Evolutionary conservation across 2,113 vertebrate genomes (phyloP), one percentile per base, ranked within the genome.

Genomic region (Lepus americanus): DNA sequence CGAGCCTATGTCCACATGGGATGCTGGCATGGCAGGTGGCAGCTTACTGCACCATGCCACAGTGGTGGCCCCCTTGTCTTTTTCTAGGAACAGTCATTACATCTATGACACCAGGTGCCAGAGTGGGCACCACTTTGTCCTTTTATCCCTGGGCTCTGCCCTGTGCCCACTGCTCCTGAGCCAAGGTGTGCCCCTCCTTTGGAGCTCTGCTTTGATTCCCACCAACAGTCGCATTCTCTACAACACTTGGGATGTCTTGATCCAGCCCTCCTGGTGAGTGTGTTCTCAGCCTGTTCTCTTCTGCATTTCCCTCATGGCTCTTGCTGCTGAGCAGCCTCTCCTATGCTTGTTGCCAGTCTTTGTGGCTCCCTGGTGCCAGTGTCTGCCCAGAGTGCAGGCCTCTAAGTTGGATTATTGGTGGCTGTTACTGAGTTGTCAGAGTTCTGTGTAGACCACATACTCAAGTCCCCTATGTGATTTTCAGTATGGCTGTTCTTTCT

Each of bases 141-240:
- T 77, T 77, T 27, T 51, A 29, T 44, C 44, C 44, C 6, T 44
- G 44, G 29, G 29, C n/a, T 72, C 70, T 72, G 33, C 36, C 72
- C 16, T 3, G 20, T 25, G 5, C 70, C 25, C 0, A 3, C 3
- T 36, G 51, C 29, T 53, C 27, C 36, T 67, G 53, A 63, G 29
- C 64, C 23, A 44, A 51, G 73, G 49, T 74, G 11, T 9, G 51
- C 8, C 51, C 44, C 44, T 44, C 25, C 23, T 22, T 31, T 29
- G 53, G 2, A 51, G n/a, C 29, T 12, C 27, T 20, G 7, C 53
- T 0, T 25, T 2, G 1, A 5, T 6, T 36, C 3, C 12, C 27
- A 5, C 17, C 25, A 17, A 27, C 66, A 25, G 9, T 16, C 44
- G 44, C 44, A 44, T 44, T 44, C 44, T 44, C 44, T 44, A 44